These are phyloP conservation scores for Morinoia aosen DNA, from an alignment of 2,888 invertebrate genomes.

Conservation along the genomic window DNA sequence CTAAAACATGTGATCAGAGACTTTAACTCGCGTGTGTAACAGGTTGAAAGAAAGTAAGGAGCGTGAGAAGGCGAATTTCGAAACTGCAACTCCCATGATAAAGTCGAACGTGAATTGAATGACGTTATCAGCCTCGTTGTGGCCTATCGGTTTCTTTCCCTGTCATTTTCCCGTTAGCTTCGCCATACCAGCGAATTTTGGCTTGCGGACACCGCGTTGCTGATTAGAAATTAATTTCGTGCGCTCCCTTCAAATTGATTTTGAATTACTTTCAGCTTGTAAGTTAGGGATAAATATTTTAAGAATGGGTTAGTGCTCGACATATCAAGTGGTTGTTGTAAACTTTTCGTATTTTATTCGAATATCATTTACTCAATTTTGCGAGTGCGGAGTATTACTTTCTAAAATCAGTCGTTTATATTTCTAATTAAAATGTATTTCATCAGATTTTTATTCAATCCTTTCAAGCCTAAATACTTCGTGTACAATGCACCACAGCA, in stretches of 20 bases:
- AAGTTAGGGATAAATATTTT: neutral
- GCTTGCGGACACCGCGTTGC: neutral
- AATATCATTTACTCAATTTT: neutral
- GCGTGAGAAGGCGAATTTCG: neutral
- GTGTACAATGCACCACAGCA: neutral
- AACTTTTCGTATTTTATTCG: neutral
- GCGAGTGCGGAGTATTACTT: neutral
- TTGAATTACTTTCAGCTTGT: neutral
- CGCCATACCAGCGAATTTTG: neutral
- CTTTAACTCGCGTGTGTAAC: neutral
- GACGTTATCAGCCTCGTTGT: neutral
- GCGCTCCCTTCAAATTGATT: neutral
- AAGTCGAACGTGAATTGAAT: neutral
- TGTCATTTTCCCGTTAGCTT: neutral
- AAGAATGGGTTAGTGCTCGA: too few species aligned
- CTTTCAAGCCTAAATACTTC: too few species aligned
- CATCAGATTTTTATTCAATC: too few species aligned
- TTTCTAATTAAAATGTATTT: too few species aligned
- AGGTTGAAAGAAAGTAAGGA: neutral
- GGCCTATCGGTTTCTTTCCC: conserved; percentile 17
- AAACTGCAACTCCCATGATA: neutral
- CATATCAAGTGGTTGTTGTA: too few species aligned
- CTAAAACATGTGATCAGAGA: neutral
- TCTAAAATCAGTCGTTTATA: too few species aligned
- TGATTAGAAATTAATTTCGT: conserved; percentile 5